Conservation (phyloP, 2,888 invertebrate species). For the Rhamphomyia laevipes region DNA sequence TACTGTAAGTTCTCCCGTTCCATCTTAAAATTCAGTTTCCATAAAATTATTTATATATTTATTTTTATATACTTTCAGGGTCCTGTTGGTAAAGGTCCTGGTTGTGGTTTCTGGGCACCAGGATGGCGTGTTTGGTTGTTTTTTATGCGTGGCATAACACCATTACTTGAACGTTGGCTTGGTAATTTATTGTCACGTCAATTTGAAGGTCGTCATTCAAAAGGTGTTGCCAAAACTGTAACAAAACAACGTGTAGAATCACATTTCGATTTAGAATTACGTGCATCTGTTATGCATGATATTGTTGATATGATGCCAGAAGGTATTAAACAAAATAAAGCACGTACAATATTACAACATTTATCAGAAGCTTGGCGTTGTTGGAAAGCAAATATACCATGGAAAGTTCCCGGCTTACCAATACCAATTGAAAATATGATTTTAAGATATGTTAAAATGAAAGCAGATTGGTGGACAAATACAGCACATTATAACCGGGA, state of each 20-base stretch:
- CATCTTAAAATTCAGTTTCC: neutral
- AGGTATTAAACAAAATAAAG: conserved; percentile 99
- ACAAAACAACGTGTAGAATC: conserved; percentile 99
- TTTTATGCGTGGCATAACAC: conserved; percentile 98
- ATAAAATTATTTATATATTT: conserved; percentile 3
- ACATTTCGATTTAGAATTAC: conserved; percentile 96
- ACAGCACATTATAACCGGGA: conserved; percentile 99
- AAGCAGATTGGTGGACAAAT: conserved; percentile 99
- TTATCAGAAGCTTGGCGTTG: conserved; percentile 98
- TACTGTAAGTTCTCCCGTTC: conserved; percentile 58
- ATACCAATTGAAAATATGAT: conserved; percentile 99
- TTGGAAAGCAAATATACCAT: conserved; percentile 99
- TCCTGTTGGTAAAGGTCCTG: conserved; percentile 96
- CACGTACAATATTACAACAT: conserved; percentile 96
- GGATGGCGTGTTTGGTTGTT: conserved; percentile 99
- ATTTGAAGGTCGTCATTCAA: conserved; percentile 98
- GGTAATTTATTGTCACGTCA: conserved; percentile 96
- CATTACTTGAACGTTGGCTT: conserved; percentile 95
- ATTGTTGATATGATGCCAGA: conserved; percentile 99
- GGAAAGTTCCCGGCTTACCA: conserved; percentile 98
- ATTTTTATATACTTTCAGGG: conserved; percentile 43
- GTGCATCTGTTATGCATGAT: conserved; percentile 94
- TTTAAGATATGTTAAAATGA: conserved; percentile 97
- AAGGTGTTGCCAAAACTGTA: conserved; percentile 99
- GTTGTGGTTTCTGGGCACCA: conserved; percentile 97